phyloP scores from a whole-genome alignment of 2,113 vertebrate genomes.

The Campylomormyrus tamandua region DNA sequence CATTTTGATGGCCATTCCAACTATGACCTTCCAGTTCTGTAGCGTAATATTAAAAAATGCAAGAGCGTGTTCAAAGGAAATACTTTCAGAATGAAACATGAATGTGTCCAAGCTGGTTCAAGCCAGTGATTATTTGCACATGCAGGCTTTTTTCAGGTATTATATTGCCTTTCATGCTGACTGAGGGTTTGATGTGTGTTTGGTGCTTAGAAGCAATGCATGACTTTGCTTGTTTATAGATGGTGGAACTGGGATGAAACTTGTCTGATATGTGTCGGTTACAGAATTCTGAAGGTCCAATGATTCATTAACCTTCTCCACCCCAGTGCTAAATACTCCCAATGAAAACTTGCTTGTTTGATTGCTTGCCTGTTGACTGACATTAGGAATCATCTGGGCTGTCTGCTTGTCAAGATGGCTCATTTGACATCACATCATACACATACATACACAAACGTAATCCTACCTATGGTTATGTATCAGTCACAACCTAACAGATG shows the following conservation, averaged over 20 bases:
- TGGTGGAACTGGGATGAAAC: neutral
- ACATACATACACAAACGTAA: neutral
- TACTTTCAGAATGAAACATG: neutral
- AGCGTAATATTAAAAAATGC: neutral
- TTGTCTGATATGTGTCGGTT: neutral
- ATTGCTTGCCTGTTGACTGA: neutral
- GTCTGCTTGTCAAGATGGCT: neutral
- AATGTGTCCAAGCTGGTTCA: neutral
- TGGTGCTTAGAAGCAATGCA: neutral
- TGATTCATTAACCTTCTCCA: neutral
- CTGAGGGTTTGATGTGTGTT: neutral
- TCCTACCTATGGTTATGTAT: neutral
- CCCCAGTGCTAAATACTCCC: neutral
- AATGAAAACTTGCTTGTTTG: neutral
- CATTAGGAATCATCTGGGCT: neutral
- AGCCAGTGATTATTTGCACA: neutral
- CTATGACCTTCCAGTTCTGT: neutral
- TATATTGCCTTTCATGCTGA: neutral
- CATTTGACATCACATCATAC: neutral
- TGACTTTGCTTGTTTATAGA: neutral
- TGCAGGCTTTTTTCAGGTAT: neutral
- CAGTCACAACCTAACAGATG: neutral
- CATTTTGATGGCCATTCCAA: neutral
- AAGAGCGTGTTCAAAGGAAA: neutral
- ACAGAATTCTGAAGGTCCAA: neutral